Base-by-base conservation (phyloP, 2,888 invertebrate species). In the Horisme vitalbata region DNA sequence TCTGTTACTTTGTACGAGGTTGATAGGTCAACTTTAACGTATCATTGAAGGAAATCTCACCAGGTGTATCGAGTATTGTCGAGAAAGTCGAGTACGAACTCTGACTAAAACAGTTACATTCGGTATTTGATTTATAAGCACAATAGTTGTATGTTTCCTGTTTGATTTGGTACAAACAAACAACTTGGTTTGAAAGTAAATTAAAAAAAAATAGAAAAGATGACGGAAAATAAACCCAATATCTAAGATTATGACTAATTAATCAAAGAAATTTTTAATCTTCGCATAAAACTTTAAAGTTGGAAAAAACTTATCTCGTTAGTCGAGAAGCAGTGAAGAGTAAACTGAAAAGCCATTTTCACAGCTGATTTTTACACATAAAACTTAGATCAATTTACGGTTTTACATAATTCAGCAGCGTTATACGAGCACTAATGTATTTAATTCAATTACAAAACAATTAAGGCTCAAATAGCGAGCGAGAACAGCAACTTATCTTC, bases 21-120 rank as follows among this genome's bases (percentile, higher is more conserved):
- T 76, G 84, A 79, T 76, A 84, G 85, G 83, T 86, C 81, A 85
- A 72, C 78, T 70, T 72, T 65, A 71, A 75, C 72, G 75, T 75
- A 81, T 76, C 73, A 65, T 63, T 65, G 36, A 60, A 63, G 60
- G 61, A 65, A 73, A 75, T 77, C 73, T 75, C 59, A 36, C 44
- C 53, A 59, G 57, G 51, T 59, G 52, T 50, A 52, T 41, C 43
- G 36, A 44, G 12, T 49, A 44, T 46, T 49, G 41, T 41, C 37
- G 48, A 41, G 54, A 45, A 45, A 46, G 41, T 34, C n/a, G n/a
- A n/a, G n/a, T n/a, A n/a, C n/a, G n/a, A n/a, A n/a, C n/a, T n/a
- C n/a, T 41, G 21, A 21, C 11, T 34, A 7, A 3, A 12, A 38
- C 28, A 24, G 38, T 45, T 21, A 39, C 20, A 12, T 46, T 21